Base-by-base conservation (phyloP, 2,113 vertebrate genomes). In the Canis aureus region DNA sequence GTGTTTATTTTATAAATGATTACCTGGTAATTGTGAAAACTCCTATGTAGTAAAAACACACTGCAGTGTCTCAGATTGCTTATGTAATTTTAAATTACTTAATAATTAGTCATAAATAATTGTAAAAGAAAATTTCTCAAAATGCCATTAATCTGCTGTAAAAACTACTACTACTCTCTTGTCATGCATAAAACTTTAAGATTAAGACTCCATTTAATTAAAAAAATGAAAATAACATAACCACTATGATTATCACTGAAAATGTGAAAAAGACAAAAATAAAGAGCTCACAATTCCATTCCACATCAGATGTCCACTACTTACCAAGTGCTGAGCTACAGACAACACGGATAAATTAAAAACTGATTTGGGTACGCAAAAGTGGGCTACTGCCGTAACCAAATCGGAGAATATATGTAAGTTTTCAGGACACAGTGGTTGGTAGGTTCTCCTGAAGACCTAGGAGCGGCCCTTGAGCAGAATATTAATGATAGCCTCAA, bases 1-100 rank as follows among this genome's bases (percentile, higher is more conserved):
- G 87, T 96, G 49, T 98, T 96, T 95, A 80, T 98, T 97, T 97
- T 96, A 92, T 83, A 98, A 98, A 96, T 60, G 88, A 66, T 94
- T 87, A 84, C 81, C 82, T 95, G 64, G 71, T 96, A 22, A 29
- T 94, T 76, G 69, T 91, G n/a, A 94, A 87, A 94, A 78, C 25
- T 96, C n/a, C 83, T 49, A 23, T 84, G 59, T 74, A 97, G 55
- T 82, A 97, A 97, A 98, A 98, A 94, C 82, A 96, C 97, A 98
- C 97, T 98, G 96, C 11, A 92, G 10, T 62, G 57, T 55, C 59
- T 15, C 59, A 89, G 57, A 97, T 3, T 94, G 35, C 66, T 97
- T 76, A 96, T 84, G 91, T 97, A 97, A 97, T 97, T 98, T 95
- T 95, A 95, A 96, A 94, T 69, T n/a, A n/a, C 66, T 8, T 69